Base-by-base conservation (phyloP, 2,113 vertebrate species). In the Aptenodytes forsteri region DNA sequence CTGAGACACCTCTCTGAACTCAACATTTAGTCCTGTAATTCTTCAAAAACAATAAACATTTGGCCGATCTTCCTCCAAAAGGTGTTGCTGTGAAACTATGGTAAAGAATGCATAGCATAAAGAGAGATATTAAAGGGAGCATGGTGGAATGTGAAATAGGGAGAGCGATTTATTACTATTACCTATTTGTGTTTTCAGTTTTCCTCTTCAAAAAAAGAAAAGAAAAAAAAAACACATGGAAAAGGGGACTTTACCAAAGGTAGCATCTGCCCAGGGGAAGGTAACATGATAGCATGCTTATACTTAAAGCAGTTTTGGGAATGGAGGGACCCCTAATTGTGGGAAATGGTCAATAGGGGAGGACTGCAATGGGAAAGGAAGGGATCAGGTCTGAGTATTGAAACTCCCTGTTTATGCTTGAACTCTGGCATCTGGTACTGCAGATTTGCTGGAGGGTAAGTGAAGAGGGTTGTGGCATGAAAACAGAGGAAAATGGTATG, bases 391-490 rank as follows among this genome's bases (percentile, higher is more conserved):
- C 58, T 80, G 77, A 40, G 44, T 49, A 25, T 61, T 83, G 81
- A 76, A 89, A 90, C 8, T 76, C 52, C 25, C 47, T 89, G 55
- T 89, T 92, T 73, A 32, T 46, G 50, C 65, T 83, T 95, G 76
- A 93, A 87, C 92, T 93, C 69, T 89, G 83, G 52, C 95, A 82
- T 90, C n/a, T 72, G 76, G 44, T 66, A 26, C 7, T 1, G 62
- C 34, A 80, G 64, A 90, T 90, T 94, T 92, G 77, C 91, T 87
- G 81, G 86, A 93, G 65, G 83, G 76, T 58, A 42, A 75, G 50
- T 77, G 82, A 80, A 80, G 64, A 72, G 59, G 34, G 73, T 79
- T 81, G 34, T 0, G 4, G 65, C 38, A 69, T 27, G 59, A 92
- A 93, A 89, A 46, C 78, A 89, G 67, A 78, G 40, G 38, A 27